Evolutionary conservation across 1,140 invertebrate genomes (phyloP), one percentile per base, ranked within the genome.

Genomic region (Hyles vespertilio): DNA sequence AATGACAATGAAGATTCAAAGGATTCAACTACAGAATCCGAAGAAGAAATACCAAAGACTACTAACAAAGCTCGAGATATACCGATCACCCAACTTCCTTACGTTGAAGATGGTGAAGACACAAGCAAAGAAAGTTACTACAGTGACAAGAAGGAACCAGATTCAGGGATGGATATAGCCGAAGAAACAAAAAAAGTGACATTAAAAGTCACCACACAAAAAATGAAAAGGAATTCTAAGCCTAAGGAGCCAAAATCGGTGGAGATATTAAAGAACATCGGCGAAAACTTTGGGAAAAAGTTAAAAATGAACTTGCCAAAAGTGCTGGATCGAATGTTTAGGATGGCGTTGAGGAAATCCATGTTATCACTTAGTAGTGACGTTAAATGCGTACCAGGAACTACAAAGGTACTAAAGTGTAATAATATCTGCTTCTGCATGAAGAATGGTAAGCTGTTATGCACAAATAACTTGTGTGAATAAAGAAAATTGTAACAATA

Each of bases 391-490:
- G 56, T 32, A 3, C 77, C 74, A 2, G 79, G 77, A 0, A 58
- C 64, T 2, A 53, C 9, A 2, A 54, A 64, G 33, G 10, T 33
- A n/a, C 3, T 34, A 2, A 49, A 63, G 10, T 85, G 82, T 49
- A 83, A 85, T 49, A 83, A 85, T 55, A 70, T 58, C 3, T 85
- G 80, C 45, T 81, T 70, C 55, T 85, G 82, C 55, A 61, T 85
- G 63, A 73, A 68, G 44, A 85, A 83, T 55, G 67, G 65, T 2
- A 85, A 85, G 67, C 47, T 70, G 51, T 44, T 85, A 3, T 85
- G 82, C 60, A 77, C 77, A 11, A 61, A 71, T 34, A 74, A 74
- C 12, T 65, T 62, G 40, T 83, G 77, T 47, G 1, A 70, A 62
- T 65, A 65, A 64, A 61, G 56, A 40, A 51, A 46, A 49, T 8